Conservation (phyloP, 2,797 vertebrate genomes). For the Masticophis lateralis region DNA sequence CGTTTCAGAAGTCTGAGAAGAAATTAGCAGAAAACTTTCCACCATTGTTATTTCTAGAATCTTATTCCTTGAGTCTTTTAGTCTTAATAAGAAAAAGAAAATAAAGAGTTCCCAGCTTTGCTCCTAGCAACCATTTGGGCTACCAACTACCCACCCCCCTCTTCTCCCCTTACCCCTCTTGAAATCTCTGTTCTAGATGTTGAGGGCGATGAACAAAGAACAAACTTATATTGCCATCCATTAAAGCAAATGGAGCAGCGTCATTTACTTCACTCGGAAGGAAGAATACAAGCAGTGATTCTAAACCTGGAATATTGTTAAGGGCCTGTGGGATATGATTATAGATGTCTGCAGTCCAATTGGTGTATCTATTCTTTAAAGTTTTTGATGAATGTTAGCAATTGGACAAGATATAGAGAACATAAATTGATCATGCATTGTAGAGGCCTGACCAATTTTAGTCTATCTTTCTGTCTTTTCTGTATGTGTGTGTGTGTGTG, state of each 20-base stretch:
- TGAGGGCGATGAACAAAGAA: background rate
- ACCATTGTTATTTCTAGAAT: background rate
- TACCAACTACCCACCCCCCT: background rate
- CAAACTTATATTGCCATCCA: background rate
- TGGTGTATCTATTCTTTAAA: no score
- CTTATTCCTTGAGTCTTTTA: background rate
- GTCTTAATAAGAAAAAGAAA: background rate
- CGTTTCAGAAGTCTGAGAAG: background rate
- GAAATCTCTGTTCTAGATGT: background rate
- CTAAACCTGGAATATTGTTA: background rate
- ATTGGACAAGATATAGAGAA: background rate
- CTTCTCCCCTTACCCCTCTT: background rate
- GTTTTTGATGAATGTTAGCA: background rate
- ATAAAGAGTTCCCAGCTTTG: conserved; percentile 6
- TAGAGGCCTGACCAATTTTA: background rate
- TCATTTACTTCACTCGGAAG: background rate
- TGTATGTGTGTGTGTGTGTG: background rate
- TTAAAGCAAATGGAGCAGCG: background rate
- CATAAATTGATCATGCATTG: background rate
- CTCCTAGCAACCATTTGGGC: conserved; percentile 29
- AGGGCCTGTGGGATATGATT: background rate
- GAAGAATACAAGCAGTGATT: background rate
- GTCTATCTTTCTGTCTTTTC: background rate
- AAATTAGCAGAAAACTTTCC: background rate
- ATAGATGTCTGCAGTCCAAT: background rate